Percentiles rank a stretch among this genome's conserved stretches.
Conservation (phyloP, 2,113 vertebrate genomes). For the Lophotis ruficrista region DNA sequence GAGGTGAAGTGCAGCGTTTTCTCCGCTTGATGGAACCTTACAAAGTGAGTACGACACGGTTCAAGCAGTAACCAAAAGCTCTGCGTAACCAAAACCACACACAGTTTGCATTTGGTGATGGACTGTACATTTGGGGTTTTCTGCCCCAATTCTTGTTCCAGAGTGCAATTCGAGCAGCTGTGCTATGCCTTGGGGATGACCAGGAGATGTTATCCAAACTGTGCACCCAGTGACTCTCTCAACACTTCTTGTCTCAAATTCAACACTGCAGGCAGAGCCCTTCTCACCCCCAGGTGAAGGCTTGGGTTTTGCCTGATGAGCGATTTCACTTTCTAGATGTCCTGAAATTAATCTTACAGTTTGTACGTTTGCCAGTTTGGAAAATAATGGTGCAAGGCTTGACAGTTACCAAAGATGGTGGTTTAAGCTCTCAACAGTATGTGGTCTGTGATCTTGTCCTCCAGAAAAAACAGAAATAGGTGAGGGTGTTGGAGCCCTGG, state of each 20-base stretch:
- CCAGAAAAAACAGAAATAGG: not conserved
- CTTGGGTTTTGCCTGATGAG: not conserved
- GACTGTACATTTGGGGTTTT: not conserved
- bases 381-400: not conserved
- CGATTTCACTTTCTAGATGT: not conserved
- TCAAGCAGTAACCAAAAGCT: not conserved
- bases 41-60: not conserved
- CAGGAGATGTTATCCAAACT: not conserved
- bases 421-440: not conserved
- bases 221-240: not conserved
- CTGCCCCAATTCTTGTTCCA: not conserved
- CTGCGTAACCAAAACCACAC: not conserved
- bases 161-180: not conserved
- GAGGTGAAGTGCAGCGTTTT: not conserved
- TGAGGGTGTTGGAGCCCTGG: no score
- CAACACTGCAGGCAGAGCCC: not conserved
- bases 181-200: not conserved
- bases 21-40: not conserved
- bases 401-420: not conserved
- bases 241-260: not conserved
- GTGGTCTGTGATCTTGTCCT: not conserved
- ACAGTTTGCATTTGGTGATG: not conserved
- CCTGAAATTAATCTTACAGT: not conserved
- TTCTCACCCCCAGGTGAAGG: not conserved
- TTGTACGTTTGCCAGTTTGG: not conserved